Conservation (phyloP, 2,113 vertebrate species). For the Carlito syrichta region DNA sequence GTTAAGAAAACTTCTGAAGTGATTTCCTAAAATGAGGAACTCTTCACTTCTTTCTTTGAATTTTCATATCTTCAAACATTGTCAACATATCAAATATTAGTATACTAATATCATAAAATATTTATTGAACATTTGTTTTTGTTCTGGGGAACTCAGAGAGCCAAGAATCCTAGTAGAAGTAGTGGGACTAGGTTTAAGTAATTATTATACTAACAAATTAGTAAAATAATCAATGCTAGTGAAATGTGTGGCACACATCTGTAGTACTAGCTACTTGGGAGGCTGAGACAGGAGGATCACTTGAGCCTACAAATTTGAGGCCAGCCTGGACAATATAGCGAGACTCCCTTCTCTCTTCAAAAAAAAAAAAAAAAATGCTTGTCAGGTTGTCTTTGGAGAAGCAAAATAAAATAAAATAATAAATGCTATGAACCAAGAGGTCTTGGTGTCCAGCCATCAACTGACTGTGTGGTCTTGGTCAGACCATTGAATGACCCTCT, state of each 20-base stretch:
- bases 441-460: not conserved
- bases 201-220: no score
- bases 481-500: not conserved
- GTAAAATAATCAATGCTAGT: no score
- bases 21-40: not conserved
- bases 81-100: not conserved
- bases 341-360: no score
- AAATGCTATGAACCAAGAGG: not conserved
- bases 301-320: not conserved
- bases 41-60: slow-evolving; percentile 31
- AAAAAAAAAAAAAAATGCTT: no score
- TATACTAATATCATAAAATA: not conserved
- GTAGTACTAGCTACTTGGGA: not conserved
- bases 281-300: not conserved
- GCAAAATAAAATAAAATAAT: not conserved
- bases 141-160: not conserved
- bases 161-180: not conserved
- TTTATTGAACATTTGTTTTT: not conserved
- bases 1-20: not conserved
- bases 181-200: no score
- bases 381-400: not conserved
- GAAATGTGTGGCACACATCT: not conserved
- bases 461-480: not conserved
- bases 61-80: not conserved
- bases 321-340: no score